Evolutionary conservation across 2,888 invertebrate genomes (phyloP).

Genomic region (Tachina lurida): DNA sequence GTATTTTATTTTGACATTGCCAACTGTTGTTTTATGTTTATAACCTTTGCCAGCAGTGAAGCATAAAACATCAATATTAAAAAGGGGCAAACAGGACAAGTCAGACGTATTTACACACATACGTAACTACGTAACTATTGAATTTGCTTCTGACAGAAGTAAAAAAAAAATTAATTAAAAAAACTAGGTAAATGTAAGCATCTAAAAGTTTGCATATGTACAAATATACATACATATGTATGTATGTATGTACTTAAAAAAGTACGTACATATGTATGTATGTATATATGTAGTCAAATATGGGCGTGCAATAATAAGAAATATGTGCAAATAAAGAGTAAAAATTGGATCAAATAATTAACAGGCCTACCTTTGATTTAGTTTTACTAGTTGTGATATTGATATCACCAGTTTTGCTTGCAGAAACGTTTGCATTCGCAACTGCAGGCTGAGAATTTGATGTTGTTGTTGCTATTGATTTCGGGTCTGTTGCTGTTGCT

Average conservation of each 20-base stretch:
- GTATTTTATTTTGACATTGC: constrained; percentile 47
- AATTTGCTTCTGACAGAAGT: constrained; percentile 17
- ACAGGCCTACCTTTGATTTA: constrained; percentile 71
- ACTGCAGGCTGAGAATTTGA: constrained; percentile 43
- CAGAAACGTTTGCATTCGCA: constrained; percentile 48
- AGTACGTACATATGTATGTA: background rate
- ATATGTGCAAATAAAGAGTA: constrained; percentile 1
- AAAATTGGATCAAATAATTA: constrained; percentile 38
- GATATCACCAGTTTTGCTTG: constrained; percentile 55
- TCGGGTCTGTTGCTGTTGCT: constrained; percentile 39
- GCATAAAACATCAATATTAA: constrained; percentile 56
- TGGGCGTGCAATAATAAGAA: constrained; percentile 16
- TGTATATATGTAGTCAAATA: background rate
- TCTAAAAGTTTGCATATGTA: background rate
- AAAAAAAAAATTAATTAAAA: constrained; percentile 7
- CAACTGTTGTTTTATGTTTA: constrained; percentile 51
- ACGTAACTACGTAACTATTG: background rate
- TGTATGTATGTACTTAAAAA: background rate
- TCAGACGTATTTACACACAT: constrained; percentile 1
- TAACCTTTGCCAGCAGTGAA: constrained; percentile 57
- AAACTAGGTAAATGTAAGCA: background rate
- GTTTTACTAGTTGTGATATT: constrained; percentile 59
- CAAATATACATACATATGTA: background rate
- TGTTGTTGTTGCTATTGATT: constrained; percentile 57
- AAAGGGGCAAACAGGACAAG: constrained; percentile 38